Conservation (phyloP, 2,113 vertebrate genomes). For the Thunnus thynnus region DNA sequence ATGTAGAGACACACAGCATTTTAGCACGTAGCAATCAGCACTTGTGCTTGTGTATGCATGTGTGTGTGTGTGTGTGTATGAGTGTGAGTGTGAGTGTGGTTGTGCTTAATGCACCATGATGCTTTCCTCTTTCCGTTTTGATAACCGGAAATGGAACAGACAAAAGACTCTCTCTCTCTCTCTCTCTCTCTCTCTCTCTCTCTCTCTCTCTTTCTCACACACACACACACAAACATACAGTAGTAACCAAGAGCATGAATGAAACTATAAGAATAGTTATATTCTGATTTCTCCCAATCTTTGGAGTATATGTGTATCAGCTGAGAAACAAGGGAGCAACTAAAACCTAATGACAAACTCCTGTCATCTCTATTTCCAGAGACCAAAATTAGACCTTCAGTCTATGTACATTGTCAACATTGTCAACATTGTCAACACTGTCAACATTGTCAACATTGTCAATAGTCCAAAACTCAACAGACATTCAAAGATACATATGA, state of each 20-base stretch:
- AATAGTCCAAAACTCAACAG: background rate
- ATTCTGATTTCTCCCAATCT: background rate
- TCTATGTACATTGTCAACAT: too few species aligned
- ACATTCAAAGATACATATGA: background rate
- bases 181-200: background rate
- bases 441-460: too few species aligned
- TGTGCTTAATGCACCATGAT: constrained; percentile 72
- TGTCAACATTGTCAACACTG: too few species aligned
- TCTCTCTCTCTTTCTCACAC: constrained; percentile 13
- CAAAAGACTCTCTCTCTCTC: constrained; percentile 37
- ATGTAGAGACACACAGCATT: constrained; percentile 34
- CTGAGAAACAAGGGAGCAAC: background rate
- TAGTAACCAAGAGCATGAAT: constrained; percentile 20
- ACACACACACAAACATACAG: background rate
- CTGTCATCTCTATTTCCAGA: too few species aligned
- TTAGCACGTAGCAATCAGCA: constrained; percentile 69
- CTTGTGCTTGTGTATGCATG: constrained; percentile 21
- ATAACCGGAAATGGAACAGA: constrained; percentile 73
- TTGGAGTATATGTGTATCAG: background rate
- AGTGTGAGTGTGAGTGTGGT: constrained; percentile 54
- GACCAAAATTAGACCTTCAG: too few species aligned
- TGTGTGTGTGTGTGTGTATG: constrained; percentile 43
- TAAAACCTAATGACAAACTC: too few species aligned
- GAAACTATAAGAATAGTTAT: constrained; percentile 7
- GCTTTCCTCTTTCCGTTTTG: constrained; percentile 61